Base-by-base conservation (phyloP, 2,113 vertebrate species). In the Ammodramus savannarum region DNA sequence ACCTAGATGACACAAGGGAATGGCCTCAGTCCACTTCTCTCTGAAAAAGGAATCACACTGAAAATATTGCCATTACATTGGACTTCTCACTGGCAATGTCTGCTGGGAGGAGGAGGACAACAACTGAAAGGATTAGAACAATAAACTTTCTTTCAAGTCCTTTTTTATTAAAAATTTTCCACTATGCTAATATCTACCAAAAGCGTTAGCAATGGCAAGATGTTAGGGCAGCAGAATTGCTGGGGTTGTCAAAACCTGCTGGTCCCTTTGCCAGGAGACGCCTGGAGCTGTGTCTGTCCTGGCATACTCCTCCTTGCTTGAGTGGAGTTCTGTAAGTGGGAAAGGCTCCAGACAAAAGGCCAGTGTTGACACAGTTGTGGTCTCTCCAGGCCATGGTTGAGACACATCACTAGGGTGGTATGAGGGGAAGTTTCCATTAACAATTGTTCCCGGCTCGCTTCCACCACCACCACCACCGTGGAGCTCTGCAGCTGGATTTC, bases 361-460 rank as follows among this genome's bases (percentile, higher is more conserved):
- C 74, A 18, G 44, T 85, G 87, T 94, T 96, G 94, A 95, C 94
- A 91, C 39, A 88, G 75, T 77, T 93, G 87, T 86, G 92, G 85
- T 86, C 82, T 90, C 68, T 86, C 29, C 57, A 75, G 79, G 82
- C 93, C 75, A 8, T 31, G 82, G 67, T 29, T 90, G 82, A 84
- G 92, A 83, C 85, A 71, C 75, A 91, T 96, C 92, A 74, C 87
- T 26, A 32, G 93, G 93, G 96, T 90, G 82, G 90, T 91, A 85
- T 95, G 92, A 94, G 57, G 82, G 91, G 95, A 97, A 95, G 91
- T 94, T 96, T 96, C 93, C 91, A 88, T 94, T 93, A 95, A 90
- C 63, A 82, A 71, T 93, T 94, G 93, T 96, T 94, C 92, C 68
- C 85, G n/a, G 91, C 72, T 93, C 90, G 63, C 92, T 29, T 95